phyloP scores from a whole-genome alignment of 1,140 invertebrate genomes.

The Drosophila erecta region DNA sequence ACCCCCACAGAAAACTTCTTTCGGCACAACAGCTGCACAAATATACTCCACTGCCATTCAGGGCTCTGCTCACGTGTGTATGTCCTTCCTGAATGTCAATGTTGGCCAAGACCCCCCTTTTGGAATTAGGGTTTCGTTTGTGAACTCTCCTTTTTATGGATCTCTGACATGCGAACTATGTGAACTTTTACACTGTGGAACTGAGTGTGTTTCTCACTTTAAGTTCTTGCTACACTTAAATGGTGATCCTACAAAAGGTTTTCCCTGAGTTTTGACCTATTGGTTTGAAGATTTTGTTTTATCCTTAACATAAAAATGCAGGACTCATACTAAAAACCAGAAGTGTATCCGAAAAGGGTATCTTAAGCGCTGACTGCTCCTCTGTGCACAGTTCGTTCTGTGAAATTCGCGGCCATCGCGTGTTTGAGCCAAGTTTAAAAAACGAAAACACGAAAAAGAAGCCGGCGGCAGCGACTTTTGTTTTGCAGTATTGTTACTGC shows the following conservation, averaged over 20 bases:
- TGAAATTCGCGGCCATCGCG: slow-evolving; percentile 69
- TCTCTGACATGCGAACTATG: slow-evolving; percentile 62
- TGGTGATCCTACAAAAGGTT: neutral
- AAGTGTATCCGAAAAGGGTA: neutral
- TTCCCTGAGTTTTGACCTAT: no score
- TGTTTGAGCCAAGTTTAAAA: slow-evolving; percentile 61
- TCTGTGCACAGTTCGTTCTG: slow-evolving; percentile 9
- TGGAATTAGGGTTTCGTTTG: slow-evolving; percentile 15
- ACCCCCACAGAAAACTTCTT: neutral
- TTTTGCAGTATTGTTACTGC: slow-evolving; percentile 19
- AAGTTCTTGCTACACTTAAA: no score
- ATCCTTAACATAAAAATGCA: neutral
- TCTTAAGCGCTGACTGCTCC: neutral
- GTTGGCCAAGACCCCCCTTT: slow-evolving; percentile 13
- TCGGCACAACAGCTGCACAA: slow-evolving; percentile 22
- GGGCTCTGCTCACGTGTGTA: slow-evolving; percentile 8
- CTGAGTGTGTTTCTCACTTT: neutral
- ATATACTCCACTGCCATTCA: slow-evolving; percentile 12
- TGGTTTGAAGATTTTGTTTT: no score
- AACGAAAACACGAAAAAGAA: slow-evolving; percentile 15
- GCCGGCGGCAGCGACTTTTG: slow-evolving; percentile 26
- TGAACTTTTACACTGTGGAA: neutral
- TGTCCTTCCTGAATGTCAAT: slow-evolving; percentile 55
- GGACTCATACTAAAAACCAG: no score
- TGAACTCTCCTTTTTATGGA: slow-evolving; percentile 54